Base-by-base conservation (phyloP, 2,888 invertebrate genomes). In the Fragum whitleyi region DNA sequence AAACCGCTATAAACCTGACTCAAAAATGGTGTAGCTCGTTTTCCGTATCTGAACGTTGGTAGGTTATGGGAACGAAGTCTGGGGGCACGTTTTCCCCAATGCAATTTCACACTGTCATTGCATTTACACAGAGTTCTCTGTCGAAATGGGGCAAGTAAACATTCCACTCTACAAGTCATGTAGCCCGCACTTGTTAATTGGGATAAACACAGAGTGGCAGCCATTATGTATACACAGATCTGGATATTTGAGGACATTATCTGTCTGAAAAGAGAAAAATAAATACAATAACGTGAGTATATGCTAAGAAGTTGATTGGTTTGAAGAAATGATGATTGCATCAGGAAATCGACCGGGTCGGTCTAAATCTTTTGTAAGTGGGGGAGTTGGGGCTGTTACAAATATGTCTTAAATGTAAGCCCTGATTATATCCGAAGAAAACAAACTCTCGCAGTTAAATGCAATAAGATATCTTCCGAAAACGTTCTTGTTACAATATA, bases 71-170 rank as follows among this genome's bases (percentile, higher is more conserved):
- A 51, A 6, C 73, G 74, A 23, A 74, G 39, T 21, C 79, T 57
- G 2, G 85, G 85, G 2, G 85, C 79, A 2, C 85, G 59, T 67
- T 85, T 85, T 6, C 85, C 85, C 85, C 85, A 85, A 57, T 85
- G 85, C 5, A 79, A 73, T 39, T 85, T 85, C 1, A 70, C 62
- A 42, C 61, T 74, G 69, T 80, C 65, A 19, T 65, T 77, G 61
- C 85, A 85, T 62, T 82, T 65, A 68, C 85, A 85, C n/a, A 82
- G 62, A 23, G 81, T 77, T 0, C 81, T 76, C 42, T 62, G 39
- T 53, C 85, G 67, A 65, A 79, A 85, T 51, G 74, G 74, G 5
- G 85, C 85, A 68, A 85, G 81, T 9, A 85, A 59, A 26, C 85
- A 85, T 59, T 85, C 85, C 77, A 85, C 79, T 5, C 76, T 74